phyloP scores from a whole-genome alignment of 2,888 invertebrate species.

The Dichetophora obliterata region DNA sequence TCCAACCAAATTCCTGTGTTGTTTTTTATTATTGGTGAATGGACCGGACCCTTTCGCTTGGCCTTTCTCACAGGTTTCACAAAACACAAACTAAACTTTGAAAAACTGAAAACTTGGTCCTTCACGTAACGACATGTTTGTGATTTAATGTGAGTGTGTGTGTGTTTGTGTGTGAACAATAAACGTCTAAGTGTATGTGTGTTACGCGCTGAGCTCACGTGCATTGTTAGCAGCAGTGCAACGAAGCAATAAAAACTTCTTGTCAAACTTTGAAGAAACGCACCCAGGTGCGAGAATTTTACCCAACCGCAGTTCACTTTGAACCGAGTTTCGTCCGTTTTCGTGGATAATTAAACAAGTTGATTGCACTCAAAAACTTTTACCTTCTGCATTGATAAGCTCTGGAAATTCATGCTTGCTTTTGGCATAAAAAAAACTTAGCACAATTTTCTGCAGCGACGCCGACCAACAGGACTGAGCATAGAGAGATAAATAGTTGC shows the following conservation, averaged over 20 bases:
- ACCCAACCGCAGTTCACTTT: not conserved
- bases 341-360: conserved; percentile 63
- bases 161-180: conserved; percentile 19
- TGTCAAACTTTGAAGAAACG: conserved; percentile 27
- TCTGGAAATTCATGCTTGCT: not conserved
- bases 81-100: conserved; percentile 1
- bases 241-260: conserved; percentile 47
- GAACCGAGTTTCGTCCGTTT: conserved; percentile 44
- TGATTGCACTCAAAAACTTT: conserved; percentile 57
- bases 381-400: conserved; percentile 7
- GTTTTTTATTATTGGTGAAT: not conserved
- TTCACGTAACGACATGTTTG: conserved; percentile 3
- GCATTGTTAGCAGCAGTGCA: conserved; percentile 43
- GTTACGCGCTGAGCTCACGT: conserved; percentile 23
- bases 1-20: not conserved
- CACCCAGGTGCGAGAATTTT: conserved; percentile 26
- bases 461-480: not conserved
- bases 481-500: not conserved
- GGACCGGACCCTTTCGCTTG: not conserved
- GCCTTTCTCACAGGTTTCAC: no score
- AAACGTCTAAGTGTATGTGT: conserved; percentile 21
- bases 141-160: conserved; percentile 21
- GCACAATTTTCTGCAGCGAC: not conserved
- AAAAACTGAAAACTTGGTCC: not conserved
- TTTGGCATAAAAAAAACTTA: not conserved